Base-by-base conservation (phyloP, 1,140 invertebrate genomes). In the Portunus trituberculatus region DNA sequence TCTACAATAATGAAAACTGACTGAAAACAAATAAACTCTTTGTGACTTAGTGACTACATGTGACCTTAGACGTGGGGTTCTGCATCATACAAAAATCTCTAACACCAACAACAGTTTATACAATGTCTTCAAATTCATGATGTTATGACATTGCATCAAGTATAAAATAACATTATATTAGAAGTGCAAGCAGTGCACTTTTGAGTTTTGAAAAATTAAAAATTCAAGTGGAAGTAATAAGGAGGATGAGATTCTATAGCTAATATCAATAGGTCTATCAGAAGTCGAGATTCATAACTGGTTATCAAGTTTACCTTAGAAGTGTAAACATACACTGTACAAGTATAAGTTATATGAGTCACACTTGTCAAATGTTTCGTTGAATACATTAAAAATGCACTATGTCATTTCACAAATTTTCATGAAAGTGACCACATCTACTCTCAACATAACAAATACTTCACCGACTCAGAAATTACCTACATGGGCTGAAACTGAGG, bases 331-430 rank as follows among this genome's bases (percentile, higher is more conserved):
- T 92, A 95, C 91, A 95, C 94, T 95, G 94, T 95, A 93, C 94
- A 95, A 95, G 94, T 95, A 95, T 95, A 95, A 91, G 91, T 95
- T 95, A 95, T 95, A 95, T 67, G 94, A 95, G 94, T 95, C 94
- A 95, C 94, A 93, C 94, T 95, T 95, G 94, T 95, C 94, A 95
- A 95, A 95, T 95, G 90, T 95, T 95, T 92, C 90, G 90, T 95
- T 92, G 91, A 95, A 95, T 95, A 95, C 94, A 95, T 95, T 95
- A 95, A 95, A 95, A 95, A 95, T 92, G 83, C 91, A 92, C 83
- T 92, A 95, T 39, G 59, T 93, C 90, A 95, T 95, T 92, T 95
- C 94, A 95, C 88, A 95, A 93, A 88, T 92, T 45, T 76, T 29
- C 88, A 95, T 95, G 94, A 92, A 93, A 93, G 84, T 91, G 91